These are phyloP conservation scores for Thamnaconus septentrionalis DNA, from an alignment of 2,113 vertebrate genomes.

Conservation along the genomic window DNA sequence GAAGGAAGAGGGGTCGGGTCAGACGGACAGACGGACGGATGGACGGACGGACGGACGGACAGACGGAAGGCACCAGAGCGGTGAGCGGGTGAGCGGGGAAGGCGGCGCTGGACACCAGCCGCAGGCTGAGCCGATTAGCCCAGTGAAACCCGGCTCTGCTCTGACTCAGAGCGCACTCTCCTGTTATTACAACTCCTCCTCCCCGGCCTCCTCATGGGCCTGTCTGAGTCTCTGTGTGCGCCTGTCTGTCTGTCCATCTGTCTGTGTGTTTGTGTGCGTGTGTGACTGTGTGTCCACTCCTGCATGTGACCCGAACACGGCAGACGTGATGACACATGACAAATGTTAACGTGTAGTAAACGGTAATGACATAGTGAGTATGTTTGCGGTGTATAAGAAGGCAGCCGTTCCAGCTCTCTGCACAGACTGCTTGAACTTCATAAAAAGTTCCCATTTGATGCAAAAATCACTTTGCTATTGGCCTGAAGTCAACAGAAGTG, in stretches of 20 bases:
- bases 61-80: constrained; percentile 7
- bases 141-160: constrained; percentile 32
- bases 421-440: too few species aligned
- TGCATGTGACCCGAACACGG: constrained; percentile 16
- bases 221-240: background rate
- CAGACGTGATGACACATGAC: constrained; percentile 14
- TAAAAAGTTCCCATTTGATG: too few species aligned
- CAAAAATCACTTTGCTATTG: too few species aligned
- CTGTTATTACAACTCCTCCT: constrained; percentile 34
- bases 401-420: too few species aligned
- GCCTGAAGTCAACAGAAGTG: too few species aligned
- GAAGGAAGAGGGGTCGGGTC: too few species aligned
- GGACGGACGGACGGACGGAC: background rate
- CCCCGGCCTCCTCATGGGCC: background rate
- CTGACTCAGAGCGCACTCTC: constrained; percentile 40
- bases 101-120: constrained; percentile 35
- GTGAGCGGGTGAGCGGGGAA: constrained; percentile 28
- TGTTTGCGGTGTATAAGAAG: background rate
- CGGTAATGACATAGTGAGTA: background rate
- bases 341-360: constrained; percentile 4
- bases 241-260: background rate
- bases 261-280: constrained; percentile 9
- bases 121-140: constrained; percentile 46
- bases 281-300: background rate
- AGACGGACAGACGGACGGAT: background rate